Percentiles rank a stretch among this genome's conserved stretches.
phyloP scores from a whole-genome alignment of 2,797 vertebrate species.

The Platalea minor region DNA sequence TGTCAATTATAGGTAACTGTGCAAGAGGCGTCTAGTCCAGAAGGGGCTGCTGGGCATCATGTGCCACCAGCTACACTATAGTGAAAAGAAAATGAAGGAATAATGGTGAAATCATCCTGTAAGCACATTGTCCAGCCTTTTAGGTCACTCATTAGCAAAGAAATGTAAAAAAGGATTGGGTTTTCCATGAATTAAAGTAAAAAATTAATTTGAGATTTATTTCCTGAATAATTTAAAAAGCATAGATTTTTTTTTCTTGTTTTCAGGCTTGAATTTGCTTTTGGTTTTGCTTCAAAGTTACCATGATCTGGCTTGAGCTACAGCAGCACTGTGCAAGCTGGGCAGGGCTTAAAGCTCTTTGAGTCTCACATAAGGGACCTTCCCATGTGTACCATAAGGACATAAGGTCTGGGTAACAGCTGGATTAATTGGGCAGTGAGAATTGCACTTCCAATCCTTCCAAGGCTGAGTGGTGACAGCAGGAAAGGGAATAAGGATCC shows the following conservation, averaged over 20 bases:
- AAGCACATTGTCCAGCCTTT: neutral
- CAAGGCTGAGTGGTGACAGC: neutral
- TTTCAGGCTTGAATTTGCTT: neutral
- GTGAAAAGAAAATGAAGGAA: neutral
- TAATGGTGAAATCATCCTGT: neutral
- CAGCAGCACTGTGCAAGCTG: neutral
- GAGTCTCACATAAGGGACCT: neutral
- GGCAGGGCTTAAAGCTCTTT: neutral
- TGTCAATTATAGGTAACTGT: neutral
- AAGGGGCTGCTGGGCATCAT: neutral
- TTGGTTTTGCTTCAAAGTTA: neutral
- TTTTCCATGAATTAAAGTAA: neutral
- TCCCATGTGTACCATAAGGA: neutral
- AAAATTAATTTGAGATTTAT: neutral
- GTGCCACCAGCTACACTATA: neutral
- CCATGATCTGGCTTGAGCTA: neutral
- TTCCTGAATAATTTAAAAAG: neutral
- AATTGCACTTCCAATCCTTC: neutral
- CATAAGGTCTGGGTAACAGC: neutral
- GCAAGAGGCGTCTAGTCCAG: neutral
- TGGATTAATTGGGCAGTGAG: neutral
- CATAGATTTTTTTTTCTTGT: neutral
- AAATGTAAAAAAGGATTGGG: neutral
- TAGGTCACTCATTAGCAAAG: neutral
- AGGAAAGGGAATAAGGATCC: slow-evolving; percentile 1